These are phyloP conservation scores for Hippoglossus stenolepis DNA, from an alignment of 2,113 vertebrate genomes.

Conservation along the genomic window DNA sequence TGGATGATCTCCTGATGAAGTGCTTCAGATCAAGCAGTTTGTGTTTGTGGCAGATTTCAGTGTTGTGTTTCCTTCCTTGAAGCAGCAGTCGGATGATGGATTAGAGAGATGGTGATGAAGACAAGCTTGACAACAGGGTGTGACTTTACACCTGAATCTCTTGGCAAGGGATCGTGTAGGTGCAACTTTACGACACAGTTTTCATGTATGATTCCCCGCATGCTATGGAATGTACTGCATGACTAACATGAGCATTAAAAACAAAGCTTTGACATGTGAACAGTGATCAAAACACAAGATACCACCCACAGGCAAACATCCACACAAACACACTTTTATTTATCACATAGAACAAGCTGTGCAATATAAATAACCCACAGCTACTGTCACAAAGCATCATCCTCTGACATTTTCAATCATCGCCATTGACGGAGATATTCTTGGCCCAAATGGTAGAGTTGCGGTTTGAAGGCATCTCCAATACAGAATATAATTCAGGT, in stretches of 20 bases:
- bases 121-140: constrained; percentile 36
- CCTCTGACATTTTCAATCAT: constrained; percentile 70
- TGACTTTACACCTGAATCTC: constrained; percentile 32
- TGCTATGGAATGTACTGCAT: background rate
- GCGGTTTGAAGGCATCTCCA: constrained; percentile 58
- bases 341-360: constrained; percentile 31
- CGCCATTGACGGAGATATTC: constrained; percentile 67
- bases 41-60: constrained; percentile 1
- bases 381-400: constrained; percentile 50
- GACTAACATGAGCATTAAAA: constrained; percentile 8
- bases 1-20: constrained; percentile 36
- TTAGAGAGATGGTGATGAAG: constrained; percentile 26
- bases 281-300: constrained; percentile 38
- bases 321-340: constrained; percentile 9
- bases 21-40: constrained; percentile 41
- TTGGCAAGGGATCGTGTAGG: constrained; percentile 7
- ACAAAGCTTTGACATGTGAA: constrained; percentile 15
- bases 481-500: constrained; percentile 63
- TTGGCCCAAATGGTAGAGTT: constrained; percentile 31
- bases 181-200: constrained; percentile 18
- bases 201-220: background rate
- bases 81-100: constrained; percentile 30
- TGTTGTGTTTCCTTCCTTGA: constrained; percentile 1
- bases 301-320: constrained; percentile 33
- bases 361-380: constrained; percentile 46